A percentile compares a stretch with the other conserved stretches of the same genome.
phyloP scores from a whole-genome alignment of 2,888 invertebrate genomes.

The Melikaiella ostensackeni region DNA sequence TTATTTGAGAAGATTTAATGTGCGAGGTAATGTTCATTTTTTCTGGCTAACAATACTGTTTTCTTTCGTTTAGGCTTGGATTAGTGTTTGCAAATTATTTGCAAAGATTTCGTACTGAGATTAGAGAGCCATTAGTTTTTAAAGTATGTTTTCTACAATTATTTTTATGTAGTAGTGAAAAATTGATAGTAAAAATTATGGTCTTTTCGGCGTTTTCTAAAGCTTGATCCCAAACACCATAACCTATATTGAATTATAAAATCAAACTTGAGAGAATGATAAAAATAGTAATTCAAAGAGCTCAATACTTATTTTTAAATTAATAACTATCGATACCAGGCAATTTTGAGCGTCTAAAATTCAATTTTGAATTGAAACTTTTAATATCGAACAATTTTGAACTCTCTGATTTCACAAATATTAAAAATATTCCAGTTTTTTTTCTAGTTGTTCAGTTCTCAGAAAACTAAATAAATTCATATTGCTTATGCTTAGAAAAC shows the following conservation, averaged over 20 bases:
- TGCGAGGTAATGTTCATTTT: constrained; percentile 21
- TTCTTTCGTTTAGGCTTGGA: not conserved
- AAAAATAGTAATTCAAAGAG: not conserved
- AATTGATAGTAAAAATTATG: not conserved
- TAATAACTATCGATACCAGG: too few species aligned
- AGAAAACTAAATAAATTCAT: too few species aligned
- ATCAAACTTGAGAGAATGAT: not conserved
- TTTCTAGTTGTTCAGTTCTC: too few species aligned
- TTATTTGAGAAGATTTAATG: constrained; percentile 12
- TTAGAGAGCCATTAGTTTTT: not conserved
- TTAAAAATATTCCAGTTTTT: too few species aligned
- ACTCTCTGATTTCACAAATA: too few species aligned
- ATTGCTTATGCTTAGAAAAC: too few species aligned
- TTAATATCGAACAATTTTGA: too few species aligned
- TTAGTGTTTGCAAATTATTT: not conserved
- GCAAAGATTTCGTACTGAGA: not conserved
- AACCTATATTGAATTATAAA: not conserved
- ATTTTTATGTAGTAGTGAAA: not conserved
- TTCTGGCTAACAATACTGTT: not conserved
- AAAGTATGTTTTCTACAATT: not conserved
- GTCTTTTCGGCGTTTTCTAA: not conserved
- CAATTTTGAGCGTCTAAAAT: too few species aligned
- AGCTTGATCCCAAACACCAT: not conserved
- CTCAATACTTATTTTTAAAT: too few species aligned
- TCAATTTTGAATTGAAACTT: too few species aligned